Base-by-base conservation (phyloP, 1,140 invertebrate species). In the Doryteuthis pealeii region DNA sequence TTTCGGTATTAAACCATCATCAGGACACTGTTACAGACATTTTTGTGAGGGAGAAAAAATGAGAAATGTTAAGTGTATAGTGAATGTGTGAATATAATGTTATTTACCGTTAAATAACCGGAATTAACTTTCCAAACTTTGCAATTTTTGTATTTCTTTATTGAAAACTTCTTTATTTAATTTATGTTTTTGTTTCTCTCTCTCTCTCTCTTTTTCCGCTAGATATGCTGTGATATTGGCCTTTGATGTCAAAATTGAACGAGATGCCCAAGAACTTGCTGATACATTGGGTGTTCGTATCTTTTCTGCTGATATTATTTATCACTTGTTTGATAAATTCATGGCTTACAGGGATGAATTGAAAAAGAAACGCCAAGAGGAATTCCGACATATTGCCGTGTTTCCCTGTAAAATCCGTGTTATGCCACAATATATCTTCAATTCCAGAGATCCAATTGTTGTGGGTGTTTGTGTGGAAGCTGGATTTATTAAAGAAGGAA, bases 281-380 rank as follows among this genome's bases (percentile, higher is more conserved):
- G 97, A 99, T 83, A 91, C 92, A 69, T 86, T 97, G 65, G 95
- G 95, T 71, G 96, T 99, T 62, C 96, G 94, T 89, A 97, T 99
- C 83, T 99, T 99, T 91, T 94, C 97, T 74, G 98, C 98, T 2
- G 97, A 99, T 88, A 99, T 99, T 86, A 99, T 99, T 84, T 99
- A 99, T 89, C 98, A 99, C 90, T 89, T 99, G 75, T 99, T 99
- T 89, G 98, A 99, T 88, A 94, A 94, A 86, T 99, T 99, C 89
- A 97, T 93, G 77, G 93, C 93, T 26, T 99, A 97, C 87, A 90
- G 95, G 72, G 96, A 99, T 71, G 96, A 99, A 80, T 89, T 99
- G n/a, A 96, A 94, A 84, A 91, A 93, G 82, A 93, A 93, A 86
- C 98, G 97, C 85, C 92, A 96, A 18, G 95, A 98, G 79, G 95